Conservation (phyloP, 2,888 invertebrate genomes). For the Arge pagana region DNA sequence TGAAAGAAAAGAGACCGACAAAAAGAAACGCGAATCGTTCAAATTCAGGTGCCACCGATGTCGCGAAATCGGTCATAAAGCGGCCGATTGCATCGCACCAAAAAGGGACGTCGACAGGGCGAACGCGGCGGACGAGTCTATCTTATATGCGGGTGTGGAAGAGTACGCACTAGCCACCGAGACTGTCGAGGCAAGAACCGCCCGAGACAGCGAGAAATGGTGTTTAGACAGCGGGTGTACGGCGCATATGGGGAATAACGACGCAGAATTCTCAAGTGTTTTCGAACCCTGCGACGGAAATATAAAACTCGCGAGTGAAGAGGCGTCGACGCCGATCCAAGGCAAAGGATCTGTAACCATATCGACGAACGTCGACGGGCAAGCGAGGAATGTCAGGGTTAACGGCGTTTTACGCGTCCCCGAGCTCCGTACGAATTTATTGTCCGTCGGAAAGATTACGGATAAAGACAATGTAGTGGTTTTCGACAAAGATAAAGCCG, state of each 20-base stretch:
- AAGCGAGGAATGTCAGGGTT: constrained; percentile 11
- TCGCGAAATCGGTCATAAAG: constrained; percentile 21
- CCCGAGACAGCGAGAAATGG: constrained; percentile 12
- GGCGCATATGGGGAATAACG: constrained; percentile 21
- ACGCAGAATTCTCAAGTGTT: constrained; percentile 20
- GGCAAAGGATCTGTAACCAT: constrained; percentile 20
- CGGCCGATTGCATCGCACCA: constrained; percentile 2
- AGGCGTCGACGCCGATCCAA: constrained; percentile 20
- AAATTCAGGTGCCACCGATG: constrained; percentile 7
- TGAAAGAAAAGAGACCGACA: not conserved
- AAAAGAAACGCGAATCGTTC: not conserved
- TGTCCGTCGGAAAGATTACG: constrained; percentile 24
- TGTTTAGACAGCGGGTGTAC: constrained; percentile 30
- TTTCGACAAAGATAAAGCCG: constrained; percentile 12
- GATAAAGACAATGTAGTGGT: constrained; percentile 11
- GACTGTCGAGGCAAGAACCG: not conserved
- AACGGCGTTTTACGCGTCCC: constrained; percentile 10
- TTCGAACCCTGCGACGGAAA: no score
- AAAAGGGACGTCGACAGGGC: not conserved
- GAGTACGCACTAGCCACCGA: not conserved
- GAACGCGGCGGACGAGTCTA: not conserved
- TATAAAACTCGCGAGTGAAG: constrained; percentile 15
- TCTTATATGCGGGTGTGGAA: not conserved
- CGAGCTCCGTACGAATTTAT: constrained; percentile 17
- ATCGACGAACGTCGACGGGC: constrained; percentile 15